Base-by-base conservation (phyloP, 37 sponge, comb jelly and placozoan species). In the Tethya wilhelma region DNA sequence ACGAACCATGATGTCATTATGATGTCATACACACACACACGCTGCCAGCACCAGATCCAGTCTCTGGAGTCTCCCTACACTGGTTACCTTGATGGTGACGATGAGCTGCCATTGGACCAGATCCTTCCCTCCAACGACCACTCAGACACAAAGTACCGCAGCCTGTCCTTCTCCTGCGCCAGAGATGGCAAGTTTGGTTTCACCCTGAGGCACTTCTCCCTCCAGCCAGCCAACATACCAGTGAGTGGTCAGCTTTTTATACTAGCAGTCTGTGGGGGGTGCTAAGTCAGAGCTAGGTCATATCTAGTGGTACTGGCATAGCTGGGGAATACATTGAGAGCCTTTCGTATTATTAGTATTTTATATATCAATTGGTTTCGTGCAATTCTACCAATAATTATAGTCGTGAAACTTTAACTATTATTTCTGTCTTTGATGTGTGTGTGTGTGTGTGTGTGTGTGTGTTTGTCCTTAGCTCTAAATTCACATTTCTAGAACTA, bases 131-230 rank as follows among this genome's bases (percentile, higher is more conserved):
- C 25, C 5, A 11, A n/a, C n/a, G n/a, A n/a, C 82, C 0, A 63
- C n/a, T n/a, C 59, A 7, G 71, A 73, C 25, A 37, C 59, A 1
- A 81, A 86, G 42, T 82, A 86, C 56, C 73, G 71, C 26, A 86
- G 37, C 43, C 34, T 82, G 32, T 38, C 70, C 7, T 34, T 91
- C 28, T 2, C 4, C 3, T 44, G 83, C 3, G 33, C 55, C 11
- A 67, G n/a, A 17, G 64, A 82, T 30, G 87, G 88, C 3, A 60
- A 46, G 41, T 89, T 77, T 55, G 91, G 91, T 4, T 55, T 70
- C 33, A 44, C 82, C n/a, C 87, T 91, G 23, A 44, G 91, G 14
- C 71, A 91, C 69, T 91, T 91, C 69, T 70, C 73, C 39, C 78
- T 91, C 3, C 83, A 81, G 26, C 72, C 77, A 56, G 49, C 44